Base-by-base conservation (phyloP, 2,113 vertebrate genomes). In the Tachysurus vachellii region DNA sequence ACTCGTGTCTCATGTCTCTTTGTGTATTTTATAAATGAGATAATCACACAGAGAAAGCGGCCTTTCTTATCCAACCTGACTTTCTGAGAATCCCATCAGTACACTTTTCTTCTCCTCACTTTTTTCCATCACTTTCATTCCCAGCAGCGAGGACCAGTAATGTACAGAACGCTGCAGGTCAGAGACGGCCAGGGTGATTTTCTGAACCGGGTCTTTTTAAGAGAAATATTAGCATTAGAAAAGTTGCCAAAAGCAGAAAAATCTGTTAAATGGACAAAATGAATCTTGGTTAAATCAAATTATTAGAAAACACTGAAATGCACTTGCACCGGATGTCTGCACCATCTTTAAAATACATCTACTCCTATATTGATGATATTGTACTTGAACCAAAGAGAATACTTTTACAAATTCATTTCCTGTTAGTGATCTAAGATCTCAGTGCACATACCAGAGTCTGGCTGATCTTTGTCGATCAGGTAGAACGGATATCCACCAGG, bases 401-500 rank as follows among this genome's bases (percentile, higher is more conserved):
- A 47, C 10, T 28, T 47, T 11, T 70, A 61, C 56, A 82, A 7
- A 12, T n/a, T 36, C 28, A 31, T 19, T 57, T 80, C 19, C 13
- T 31, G 14, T 28, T 54, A 56, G 16, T 79, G 44, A 14, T 2
- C 36, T 36, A 21, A 11, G 31, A 36, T 47, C 9, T 44, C 53
- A 0, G 5, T 0, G 50, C 5, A 80, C 90, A 92, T 90, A 99
- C 98, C 98, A 94, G 90, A 83, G 26, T 91, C 87, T 59, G 94
- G 93, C 80, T 93, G 94, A 19, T 94, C 94, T 89, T 93, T 93
- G 89, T 99, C 96, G 91, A 98, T 93, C 82, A 99, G 90, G 89
- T 95, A 97, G 93, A 99, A 99, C 21, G 92, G 96, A 91, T 98
- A 99, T 5, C 98, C 98, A 61, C 97, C 98, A 0, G 98, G 98